Evolutionary conservation across 1,140 invertebrate species (phyloP).

Genomic region (Metopolophium dirhodum): DNA sequence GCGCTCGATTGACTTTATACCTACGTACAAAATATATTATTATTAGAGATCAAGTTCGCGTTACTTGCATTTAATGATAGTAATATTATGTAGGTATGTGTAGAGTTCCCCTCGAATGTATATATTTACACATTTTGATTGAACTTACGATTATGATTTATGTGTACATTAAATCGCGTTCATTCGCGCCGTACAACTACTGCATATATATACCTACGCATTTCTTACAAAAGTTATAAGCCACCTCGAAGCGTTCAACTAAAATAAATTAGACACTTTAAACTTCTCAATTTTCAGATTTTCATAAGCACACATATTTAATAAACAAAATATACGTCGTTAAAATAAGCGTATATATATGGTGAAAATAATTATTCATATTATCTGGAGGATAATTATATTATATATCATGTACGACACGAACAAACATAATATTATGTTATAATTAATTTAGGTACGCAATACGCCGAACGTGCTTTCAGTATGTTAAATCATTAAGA

Average conservation of each 20-base stretch:
- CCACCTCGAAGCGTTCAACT: neutral
- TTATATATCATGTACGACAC: neutral
- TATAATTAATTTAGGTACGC: neutral
- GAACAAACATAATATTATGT: neutral
- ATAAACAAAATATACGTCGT: neutral
- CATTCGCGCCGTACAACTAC: neutral
- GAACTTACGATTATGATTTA: neutral
- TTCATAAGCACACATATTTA: neutral
- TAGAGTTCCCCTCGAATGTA: neutral
- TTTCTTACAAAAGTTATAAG: constrained; percentile 22
- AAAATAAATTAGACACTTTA: constrained; percentile 7
- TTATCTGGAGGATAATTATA: neutral
- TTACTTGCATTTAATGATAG: neutral
- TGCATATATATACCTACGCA: neutral
- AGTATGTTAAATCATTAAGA: neutral
- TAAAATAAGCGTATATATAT: neutral
- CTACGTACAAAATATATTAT: neutral
- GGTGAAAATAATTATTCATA: neutral
- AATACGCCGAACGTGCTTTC: neutral
- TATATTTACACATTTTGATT: constrained; percentile 19
- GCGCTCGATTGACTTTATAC: neutral
- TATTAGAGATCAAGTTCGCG: neutral
- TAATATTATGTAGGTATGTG: neutral
- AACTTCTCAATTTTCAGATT: neutral
- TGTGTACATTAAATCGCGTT: neutral